Percentiles rank a stretch among this genome's conserved stretches.
Evolutionary conservation across 2,113 vertebrate species (phyloP).

Genomic region (Rissa tridactyla): DNA sequence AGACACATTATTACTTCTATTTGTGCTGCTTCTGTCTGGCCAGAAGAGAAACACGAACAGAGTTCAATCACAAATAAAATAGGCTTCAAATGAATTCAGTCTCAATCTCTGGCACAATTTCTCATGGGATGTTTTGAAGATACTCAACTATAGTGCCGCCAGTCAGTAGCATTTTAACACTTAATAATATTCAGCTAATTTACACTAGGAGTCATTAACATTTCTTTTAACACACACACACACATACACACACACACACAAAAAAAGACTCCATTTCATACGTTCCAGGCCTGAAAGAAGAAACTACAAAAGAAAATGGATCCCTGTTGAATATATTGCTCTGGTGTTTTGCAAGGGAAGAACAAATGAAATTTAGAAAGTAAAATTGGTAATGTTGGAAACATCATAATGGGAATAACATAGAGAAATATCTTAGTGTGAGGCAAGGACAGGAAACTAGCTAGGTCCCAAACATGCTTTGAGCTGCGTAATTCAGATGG

Average conservation of each 20-base stretch:
- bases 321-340: not conserved
- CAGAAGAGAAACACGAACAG: not conserved
- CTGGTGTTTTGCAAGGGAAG: not conserved
- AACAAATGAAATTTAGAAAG: not conserved
- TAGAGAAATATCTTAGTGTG: not conserved
- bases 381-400: not conserved
- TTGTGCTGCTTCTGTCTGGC: not conserved
- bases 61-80: constrained; percentile 5
- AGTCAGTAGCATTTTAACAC: not conserved
- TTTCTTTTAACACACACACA: not conserved
- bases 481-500: not conserved
- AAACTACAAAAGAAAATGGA: not conserved
- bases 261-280: not conserved
- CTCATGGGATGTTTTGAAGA: not conserved
- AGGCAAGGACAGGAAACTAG: not conserved
- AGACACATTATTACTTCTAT: not conserved
- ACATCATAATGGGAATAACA: not conserved
- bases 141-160: not conserved
- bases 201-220: not conserved
- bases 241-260: not conserved
- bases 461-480: not conserved
- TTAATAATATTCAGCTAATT: constrained; percentile 10
- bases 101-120: not conserved
- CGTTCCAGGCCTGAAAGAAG: not conserved
- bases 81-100: not conserved